phyloP scores from a whole-genome alignment of 2,797 vertebrate species.

The Buphagus erythrorhynchus region DNA sequence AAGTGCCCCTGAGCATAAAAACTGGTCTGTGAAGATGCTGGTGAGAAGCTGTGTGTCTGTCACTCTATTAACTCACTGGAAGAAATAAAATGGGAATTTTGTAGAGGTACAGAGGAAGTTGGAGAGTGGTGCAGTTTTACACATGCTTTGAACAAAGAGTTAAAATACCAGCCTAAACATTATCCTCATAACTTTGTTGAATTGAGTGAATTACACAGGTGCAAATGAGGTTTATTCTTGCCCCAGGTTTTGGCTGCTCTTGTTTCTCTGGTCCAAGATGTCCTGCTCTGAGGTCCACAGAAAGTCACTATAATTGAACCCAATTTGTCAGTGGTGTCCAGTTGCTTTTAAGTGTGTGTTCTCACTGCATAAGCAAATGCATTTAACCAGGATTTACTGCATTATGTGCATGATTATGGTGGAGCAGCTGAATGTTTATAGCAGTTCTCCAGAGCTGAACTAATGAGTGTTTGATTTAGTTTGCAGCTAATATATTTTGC shows the following conservation, averaged over 20 bases:
- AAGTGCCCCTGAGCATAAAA: background rate
- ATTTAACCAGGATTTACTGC: background rate
- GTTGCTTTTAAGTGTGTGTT: background rate
- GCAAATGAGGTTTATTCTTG: background rate
- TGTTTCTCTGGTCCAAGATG: background rate
- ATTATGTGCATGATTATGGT: background rate
- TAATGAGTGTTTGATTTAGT: background rate
- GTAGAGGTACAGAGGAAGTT: background rate
- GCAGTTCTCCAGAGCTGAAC: background rate
- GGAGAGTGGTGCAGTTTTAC: background rate
- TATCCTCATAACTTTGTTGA: background rate
- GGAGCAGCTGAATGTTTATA: background rate
- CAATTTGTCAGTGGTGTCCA: background rate
- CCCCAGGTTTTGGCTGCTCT: background rate
- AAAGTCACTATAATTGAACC: background rate
- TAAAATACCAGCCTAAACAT: background rate
- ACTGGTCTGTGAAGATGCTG: accelerated
- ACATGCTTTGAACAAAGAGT: background rate
- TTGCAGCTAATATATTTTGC: background rate
- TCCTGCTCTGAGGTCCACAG: background rate
- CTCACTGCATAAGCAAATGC: background rate
- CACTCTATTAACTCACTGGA: background rate
- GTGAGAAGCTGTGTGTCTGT: background rate
- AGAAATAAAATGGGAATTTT: background rate
- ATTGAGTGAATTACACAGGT: background rate